Conservation (phyloP, 2,113 vertebrate species). For the Lepisosteus osseus region DNA sequence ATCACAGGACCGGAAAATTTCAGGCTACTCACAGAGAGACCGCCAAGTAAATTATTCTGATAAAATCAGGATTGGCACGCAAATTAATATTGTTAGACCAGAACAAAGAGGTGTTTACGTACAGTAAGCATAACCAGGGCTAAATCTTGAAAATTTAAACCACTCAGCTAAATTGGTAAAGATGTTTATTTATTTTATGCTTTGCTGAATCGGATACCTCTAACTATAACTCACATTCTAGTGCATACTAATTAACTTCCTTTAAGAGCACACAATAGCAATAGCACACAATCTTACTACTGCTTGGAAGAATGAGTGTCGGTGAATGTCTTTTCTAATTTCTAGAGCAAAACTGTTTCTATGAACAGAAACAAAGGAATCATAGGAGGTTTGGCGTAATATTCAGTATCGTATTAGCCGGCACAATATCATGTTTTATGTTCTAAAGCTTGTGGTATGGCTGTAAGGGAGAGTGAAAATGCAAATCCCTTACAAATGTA, state of each 20-base stretch:
- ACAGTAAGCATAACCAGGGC: constrained; percentile 58
- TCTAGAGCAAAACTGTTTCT: no score
- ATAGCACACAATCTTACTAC: no score
- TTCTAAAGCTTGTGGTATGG: no score
- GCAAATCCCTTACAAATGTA: no score
- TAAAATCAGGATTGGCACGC: constrained; percentile 58
- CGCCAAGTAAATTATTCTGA: constrained; percentile 53
- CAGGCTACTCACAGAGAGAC: constrained; percentile 41
- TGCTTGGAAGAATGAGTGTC: no score
- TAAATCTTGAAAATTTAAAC: constrained; percentile 58
- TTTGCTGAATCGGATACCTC: constrained; percentile 48
- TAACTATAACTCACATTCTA: constrained; percentile 60
- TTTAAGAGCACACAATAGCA: constrained; percentile 54
- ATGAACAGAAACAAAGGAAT: no score
- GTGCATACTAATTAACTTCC: constrained; percentile 66
- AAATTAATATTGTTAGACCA: constrained; percentile 60
- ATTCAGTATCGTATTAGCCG: no score
- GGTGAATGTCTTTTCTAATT: no score
- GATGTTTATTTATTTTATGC: constrained; percentile 60
- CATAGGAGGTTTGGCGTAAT: no score
- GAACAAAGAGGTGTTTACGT: constrained; percentile 62
- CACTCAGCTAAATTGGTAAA: constrained; percentile 59
- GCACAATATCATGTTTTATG: no score
- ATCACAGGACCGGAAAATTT: constrained; percentile 39
- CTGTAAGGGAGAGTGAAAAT: no score